Conservation (phyloP, 2,888 invertebrate genomes). For the Andricus quercusramuli region DNA sequence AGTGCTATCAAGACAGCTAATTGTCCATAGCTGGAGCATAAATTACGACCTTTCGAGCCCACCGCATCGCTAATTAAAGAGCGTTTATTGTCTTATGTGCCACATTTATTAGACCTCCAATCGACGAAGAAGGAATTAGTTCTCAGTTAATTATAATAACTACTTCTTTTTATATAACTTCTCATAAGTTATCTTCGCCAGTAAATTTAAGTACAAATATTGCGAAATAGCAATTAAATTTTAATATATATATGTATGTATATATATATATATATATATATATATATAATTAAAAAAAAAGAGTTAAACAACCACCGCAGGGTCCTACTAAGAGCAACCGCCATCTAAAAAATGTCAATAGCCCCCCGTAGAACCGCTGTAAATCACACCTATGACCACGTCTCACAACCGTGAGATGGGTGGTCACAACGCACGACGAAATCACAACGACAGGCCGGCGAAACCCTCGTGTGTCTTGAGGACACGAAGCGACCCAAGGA, state of each 20-base stretch:
- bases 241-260: not conserved
- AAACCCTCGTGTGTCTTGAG: no score
- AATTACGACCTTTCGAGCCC: slow-evolving; percentile 11
- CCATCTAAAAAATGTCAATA: no score
- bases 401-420: no score
- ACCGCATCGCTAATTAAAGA: not conserved
- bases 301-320: no score
- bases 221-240: not conserved
- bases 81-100: not conserved
- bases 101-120: not conserved
- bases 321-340: no score
- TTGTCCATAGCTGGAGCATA: slow-evolving; percentile 9
- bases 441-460: no score
- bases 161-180: not conserved
- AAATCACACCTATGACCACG: no score
- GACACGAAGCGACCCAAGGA: no score
- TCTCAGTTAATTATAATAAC: not conserved
- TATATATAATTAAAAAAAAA: no score
- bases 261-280: no score
- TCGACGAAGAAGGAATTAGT: not conserved
- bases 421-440: no score
- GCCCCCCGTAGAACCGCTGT: no score
- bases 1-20: slow-evolving; percentile 6
- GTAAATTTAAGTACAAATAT: not conserved
- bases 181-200: not conserved